phyloP scores from a whole-genome alignment of 2,797 vertebrate species.

The Austrolebias charrua region DNA sequence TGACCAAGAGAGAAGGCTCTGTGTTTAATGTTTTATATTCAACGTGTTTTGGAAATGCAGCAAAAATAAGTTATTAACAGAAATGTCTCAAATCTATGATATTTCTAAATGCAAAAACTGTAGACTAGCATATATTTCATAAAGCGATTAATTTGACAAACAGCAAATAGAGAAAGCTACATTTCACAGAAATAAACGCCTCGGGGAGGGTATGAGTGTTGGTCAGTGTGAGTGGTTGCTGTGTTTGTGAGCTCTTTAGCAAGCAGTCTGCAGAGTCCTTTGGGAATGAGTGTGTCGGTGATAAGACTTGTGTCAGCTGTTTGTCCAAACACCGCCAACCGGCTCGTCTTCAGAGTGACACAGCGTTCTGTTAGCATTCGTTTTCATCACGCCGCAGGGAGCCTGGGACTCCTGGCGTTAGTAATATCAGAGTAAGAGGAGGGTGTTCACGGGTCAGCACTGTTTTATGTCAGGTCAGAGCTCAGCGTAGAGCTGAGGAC shows the following conservation, averaged over 20 bases:
- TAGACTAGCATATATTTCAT: too few relatives aligned
- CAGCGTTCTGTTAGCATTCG: slow-evolving; percentile 31
- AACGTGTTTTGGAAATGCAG: not conserved
- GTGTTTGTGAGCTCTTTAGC: slow-evolving; percentile 18
- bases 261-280: slow-evolving; percentile 33
- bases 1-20: not conserved
- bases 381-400: slow-evolving; percentile 18
- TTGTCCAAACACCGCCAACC: slow-evolving; percentile 23
- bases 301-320: slow-evolving; percentile 35
- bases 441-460: slow-evolving; percentile 45
- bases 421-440: slow-evolving; percentile 25
- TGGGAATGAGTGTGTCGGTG: slow-evolving; percentile 23
- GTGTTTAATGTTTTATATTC: too few relatives aligned
- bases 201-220: not conserved
- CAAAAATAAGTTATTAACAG: too few relatives aligned
- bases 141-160: too few relatives aligned
- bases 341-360: slow-evolving; percentile 27
- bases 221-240: not conserved
- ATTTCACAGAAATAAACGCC: too few relatives aligned
- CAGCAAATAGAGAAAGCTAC: too few relatives aligned
- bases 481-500: slow-evolving; percentile 2
- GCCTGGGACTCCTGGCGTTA: slow-evolving; percentile 24
- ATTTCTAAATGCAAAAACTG: too few relatives aligned
- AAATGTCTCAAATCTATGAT: too few relatives aligned
- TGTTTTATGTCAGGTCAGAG: slow-evolving; percentile 43